phyloP scores from a whole-genome alignment of 1,140 invertebrate species.

The Elysia chlorotica region DNA sequence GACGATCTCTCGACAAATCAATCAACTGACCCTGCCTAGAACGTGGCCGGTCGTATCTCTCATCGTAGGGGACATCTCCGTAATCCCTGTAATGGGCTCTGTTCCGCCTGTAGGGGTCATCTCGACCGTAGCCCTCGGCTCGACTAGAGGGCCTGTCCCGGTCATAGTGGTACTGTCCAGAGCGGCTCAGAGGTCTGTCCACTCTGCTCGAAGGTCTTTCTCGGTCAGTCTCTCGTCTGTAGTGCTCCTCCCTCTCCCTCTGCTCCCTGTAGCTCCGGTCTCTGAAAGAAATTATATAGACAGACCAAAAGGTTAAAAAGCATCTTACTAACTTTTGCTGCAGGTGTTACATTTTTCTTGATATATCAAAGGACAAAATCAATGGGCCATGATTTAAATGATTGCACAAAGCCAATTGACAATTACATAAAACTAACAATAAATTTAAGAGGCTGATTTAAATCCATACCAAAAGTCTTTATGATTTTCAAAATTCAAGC shows the following conservation, averaged over 20 bases:
- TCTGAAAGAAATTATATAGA: neutral
- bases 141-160: conserved; percentile 33
- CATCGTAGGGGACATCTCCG: conserved; percentile 38
- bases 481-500: too few relatives aligned
- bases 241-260: conserved; percentile 8
- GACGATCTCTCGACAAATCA: too few relatives aligned
- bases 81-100: conserved; percentile 20
- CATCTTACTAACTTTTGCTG: too few relatives aligned
- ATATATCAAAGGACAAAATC: too few relatives aligned
- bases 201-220: conserved; percentile 26
- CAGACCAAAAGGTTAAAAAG: too few relatives aligned
- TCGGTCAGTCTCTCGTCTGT: conserved; percentile 14
- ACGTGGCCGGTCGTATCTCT: conserved; percentile 49
- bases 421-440: too few relatives aligned
- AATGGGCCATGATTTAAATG: too few relatives aligned
- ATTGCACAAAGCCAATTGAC: too few relatives aligned
- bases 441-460: too few relatives aligned
- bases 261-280: neutral
- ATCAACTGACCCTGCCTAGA: conserved; percentile 47
- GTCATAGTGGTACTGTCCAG: conserved; percentile 31
- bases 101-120: neutral
- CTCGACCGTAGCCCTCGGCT: conserved; percentile 22
- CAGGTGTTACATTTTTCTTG: too few relatives aligned
- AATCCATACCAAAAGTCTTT: too few relatives aligned
- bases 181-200: conserved; percentile 16